A percentile compares a stretch with the other conserved stretches of the same genome.
These are phyloP conservation scores for Aleiodes testaceus DNA, from an alignment of 2,888 invertebrate genomes.

Conservation along the genomic window DNA sequence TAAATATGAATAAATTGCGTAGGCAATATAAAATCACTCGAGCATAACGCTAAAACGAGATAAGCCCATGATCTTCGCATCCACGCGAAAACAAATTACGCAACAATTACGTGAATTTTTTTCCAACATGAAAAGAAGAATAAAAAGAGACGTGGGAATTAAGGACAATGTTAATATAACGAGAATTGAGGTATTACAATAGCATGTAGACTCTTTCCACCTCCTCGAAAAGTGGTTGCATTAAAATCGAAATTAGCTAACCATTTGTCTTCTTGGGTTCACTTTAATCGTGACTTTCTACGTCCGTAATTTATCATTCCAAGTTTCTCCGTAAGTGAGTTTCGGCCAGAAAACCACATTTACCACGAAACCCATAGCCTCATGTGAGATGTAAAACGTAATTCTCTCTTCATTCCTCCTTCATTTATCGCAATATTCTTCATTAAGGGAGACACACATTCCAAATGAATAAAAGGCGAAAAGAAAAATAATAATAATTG, in stretches of 20 bases:
- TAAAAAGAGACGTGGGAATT: no score
- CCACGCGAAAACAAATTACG: no score
- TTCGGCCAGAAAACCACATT: slow-evolving; percentile 23
- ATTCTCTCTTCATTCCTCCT: not conserved
- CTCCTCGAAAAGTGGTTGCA: slow-evolving; percentile 41
- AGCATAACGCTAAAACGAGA: no score
- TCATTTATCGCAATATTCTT: not conserved
- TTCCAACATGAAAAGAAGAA: no score
- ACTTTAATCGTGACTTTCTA: slow-evolving; percentile 57
- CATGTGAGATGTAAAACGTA: slow-evolving; percentile 27
- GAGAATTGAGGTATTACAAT: not conserved
- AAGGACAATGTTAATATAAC: no score
- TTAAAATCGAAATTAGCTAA: slow-evolving; percentile 63
- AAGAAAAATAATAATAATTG: slow-evolving; percentile 39
- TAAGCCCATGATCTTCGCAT: no score
- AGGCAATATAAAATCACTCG: no score
- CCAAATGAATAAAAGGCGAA: not conserved
- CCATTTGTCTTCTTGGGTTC: slow-evolving; percentile 59
- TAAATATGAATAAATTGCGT: no score
- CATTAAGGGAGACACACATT: slow-evolving; percentile 1
- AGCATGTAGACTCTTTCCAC: not conserved
- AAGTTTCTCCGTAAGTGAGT: slow-evolving; percentile 16
- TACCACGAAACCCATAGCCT: slow-evolving; percentile 22
- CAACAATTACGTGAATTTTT: no score
- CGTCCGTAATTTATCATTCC: slow-evolving; percentile 60